A percentile compares a stretch with the other conserved stretches of the same genome.
These are phyloP conservation scores for Saimiri boliviensis DNA, from an alignment of 2,113 vertebrate genomes.

Conservation along the genomic window DNA sequence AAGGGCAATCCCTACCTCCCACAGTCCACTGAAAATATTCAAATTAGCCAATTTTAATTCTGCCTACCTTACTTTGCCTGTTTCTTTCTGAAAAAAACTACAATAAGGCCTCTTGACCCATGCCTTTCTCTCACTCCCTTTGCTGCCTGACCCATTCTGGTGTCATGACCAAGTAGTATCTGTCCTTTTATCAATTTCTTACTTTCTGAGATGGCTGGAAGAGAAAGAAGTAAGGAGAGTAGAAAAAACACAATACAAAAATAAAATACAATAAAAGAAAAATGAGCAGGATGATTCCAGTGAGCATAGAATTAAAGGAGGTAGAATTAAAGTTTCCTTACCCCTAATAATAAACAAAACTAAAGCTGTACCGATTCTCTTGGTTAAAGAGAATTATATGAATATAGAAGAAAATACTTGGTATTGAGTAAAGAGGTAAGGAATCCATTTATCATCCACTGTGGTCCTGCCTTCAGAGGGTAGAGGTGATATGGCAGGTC, in stretches of 20 bases:
- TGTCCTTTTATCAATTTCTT: not conserved
- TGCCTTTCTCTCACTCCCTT: not conserved
- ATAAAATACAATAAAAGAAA: not conserved
- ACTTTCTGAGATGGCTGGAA: not conserved
- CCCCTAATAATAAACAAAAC: not conserved
- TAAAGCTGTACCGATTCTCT: not conserved
- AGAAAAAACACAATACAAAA: not conserved
- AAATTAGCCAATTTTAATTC: not conserved
- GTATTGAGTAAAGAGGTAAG: not conserved
- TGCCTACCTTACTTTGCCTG: too few relatives aligned
- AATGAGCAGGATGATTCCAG: not conserved
- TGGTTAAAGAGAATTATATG: not conserved
- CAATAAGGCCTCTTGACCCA: fast-evolving
- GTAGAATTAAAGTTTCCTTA: not conserved
- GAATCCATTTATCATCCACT: not conserved
- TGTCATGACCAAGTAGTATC: not conserved
- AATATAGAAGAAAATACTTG: not conserved
- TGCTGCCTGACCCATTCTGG: too few relatives aligned
- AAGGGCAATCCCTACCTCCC: not conserved
- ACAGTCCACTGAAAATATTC: not conserved
- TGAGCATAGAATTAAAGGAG: not conserved
- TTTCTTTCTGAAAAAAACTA: not conserved
- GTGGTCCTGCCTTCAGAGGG: not conserved
- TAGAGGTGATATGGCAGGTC: fast-evolving
- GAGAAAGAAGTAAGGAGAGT: not conserved